A percentile compares a stretch with the other conserved stretches of the same genome.
phyloP scores from a whole-genome alignment of 2,888 invertebrate genomes.

The Pyrrhosoma nymphula region DNA sequence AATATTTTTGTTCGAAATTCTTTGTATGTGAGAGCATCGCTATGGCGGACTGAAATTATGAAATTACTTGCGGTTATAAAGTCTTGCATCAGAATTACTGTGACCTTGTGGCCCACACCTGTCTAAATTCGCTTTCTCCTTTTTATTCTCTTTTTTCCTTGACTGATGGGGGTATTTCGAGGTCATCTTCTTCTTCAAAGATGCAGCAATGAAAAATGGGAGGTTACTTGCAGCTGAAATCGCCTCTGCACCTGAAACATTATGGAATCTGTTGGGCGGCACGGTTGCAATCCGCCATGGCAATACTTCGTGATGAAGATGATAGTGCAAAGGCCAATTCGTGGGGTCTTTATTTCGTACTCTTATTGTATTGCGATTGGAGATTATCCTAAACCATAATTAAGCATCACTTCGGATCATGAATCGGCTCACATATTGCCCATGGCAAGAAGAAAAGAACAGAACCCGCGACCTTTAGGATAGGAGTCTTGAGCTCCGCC shows the following conservation, averaged over 20 bases:
- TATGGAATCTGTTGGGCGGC: not conserved
- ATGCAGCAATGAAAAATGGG: not conserved
- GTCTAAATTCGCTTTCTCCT: not conserved
- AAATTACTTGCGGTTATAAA: not conserved
- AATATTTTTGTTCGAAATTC: not conserved
- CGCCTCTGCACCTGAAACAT: not conserved
- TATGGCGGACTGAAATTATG: not conserved
- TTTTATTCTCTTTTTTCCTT: not conserved
- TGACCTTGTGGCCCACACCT: conserved; percentile 12
- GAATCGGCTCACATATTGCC: not conserved
- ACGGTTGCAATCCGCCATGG: not conserved
- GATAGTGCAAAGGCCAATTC: not conserved
- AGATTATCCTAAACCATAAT: not conserved
- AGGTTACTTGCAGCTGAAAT: not conserved
- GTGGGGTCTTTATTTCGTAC: not conserved
- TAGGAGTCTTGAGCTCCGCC: not conserved
- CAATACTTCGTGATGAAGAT: not conserved
- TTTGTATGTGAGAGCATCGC: not conserved
- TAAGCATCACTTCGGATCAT: not conserved
- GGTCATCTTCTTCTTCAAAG: not conserved
- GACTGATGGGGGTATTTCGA: not conserved
- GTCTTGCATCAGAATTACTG: not conserved
- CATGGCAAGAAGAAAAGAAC: not conserved
- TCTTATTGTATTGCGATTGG: not conserved
- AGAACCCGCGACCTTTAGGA: not conserved